Evolutionary conservation across 2,797 vertebrate species (phyloP).

Genomic region (Mionectes olivaceus): DNA sequence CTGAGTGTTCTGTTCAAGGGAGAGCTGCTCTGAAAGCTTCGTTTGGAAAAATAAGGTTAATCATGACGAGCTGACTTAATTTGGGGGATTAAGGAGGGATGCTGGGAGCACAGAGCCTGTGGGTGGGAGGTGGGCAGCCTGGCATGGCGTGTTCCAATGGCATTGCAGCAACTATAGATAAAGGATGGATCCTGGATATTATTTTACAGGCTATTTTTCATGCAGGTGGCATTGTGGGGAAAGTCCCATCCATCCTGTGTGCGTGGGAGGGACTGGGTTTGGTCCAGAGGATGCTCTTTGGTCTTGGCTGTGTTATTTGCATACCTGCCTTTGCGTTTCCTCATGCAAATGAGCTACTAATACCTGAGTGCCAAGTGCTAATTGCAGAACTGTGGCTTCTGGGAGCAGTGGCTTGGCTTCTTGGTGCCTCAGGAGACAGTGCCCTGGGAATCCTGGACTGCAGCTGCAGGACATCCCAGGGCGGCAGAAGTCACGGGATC

Average conservation of each 20-base stretch:
- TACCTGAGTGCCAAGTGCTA: neutral
- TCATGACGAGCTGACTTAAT: neutral
- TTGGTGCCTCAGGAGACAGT: neutral
- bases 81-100: neutral
- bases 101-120: neutral
- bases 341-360: neutral
- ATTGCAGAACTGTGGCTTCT: neutral
- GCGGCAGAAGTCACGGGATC: rapidly evolving
- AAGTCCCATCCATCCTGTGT: neutral
- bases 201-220: neutral
- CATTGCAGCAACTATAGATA: neutral
- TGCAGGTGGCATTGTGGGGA: neutral
- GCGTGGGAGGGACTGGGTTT: neutral
- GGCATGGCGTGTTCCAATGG: neutral
- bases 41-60: neutral
- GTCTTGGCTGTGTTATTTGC: neutral
- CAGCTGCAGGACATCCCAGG: neutral
- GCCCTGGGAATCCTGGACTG: neutral
- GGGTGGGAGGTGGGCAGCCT: neutral
- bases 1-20: neutral
- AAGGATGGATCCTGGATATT: neutral
- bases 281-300: neutral
- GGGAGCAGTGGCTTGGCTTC: neutral
- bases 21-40: neutral
- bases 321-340: neutral